A percentile compares a stretch with the other conserved stretches of the same genome.
These are phyloP conservation scores for Drosophila gaucha DNA, from an alignment of 2,888 invertebrate genomes.

Conservation along the genomic window DNA sequence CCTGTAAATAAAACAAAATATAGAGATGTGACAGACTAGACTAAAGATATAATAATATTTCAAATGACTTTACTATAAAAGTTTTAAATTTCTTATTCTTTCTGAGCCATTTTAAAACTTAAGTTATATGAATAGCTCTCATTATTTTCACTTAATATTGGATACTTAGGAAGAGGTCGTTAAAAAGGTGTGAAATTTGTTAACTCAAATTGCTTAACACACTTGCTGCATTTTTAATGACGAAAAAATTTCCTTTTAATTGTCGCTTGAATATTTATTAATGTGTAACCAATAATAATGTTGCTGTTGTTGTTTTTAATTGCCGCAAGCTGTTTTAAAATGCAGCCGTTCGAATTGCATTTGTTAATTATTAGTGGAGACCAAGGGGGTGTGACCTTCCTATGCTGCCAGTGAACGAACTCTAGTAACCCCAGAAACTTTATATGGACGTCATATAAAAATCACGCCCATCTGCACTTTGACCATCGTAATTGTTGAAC, in stretches of 20 bases:
- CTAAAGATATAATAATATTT: no score
- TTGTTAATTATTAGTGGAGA: slow-evolving; percentile 47
- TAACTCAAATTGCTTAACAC: slow-evolving; percentile 9
- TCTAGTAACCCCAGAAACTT: slow-evolving; percentile 64
- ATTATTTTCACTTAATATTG: not conserved
- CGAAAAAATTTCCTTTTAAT: slow-evolving; percentile 26
- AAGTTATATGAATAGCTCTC: no score
- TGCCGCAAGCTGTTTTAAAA: slow-evolving; percentile 20
- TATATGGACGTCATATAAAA: slow-evolving; percentile 1
- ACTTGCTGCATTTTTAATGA: slow-evolving; percentile 7
- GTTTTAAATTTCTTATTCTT: no score
- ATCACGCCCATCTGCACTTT: not conserved
- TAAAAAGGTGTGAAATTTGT: slow-evolving; percentile 17
- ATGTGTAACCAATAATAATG: not conserved
- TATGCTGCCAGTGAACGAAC: slow-evolving; percentile 72
- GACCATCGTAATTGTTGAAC: slow-evolving; percentile 6
- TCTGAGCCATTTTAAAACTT: no score
- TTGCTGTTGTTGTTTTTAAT: slow-evolving; percentile 9
- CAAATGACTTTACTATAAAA: no score
- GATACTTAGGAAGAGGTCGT: no score
- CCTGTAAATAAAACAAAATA: not conserved
- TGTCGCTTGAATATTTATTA: slow-evolving; percentile 33
- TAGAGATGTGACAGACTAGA: not conserved
- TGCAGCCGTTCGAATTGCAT: slow-evolving; percentile 19
- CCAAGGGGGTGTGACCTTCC: slow-evolving; percentile 12